Percentiles rank a stretch among this genome's conserved stretches.
phyloP scores from a whole-genome alignment of 1,140 invertebrate species.

The Pogonognathellus flavescens region DNA sequence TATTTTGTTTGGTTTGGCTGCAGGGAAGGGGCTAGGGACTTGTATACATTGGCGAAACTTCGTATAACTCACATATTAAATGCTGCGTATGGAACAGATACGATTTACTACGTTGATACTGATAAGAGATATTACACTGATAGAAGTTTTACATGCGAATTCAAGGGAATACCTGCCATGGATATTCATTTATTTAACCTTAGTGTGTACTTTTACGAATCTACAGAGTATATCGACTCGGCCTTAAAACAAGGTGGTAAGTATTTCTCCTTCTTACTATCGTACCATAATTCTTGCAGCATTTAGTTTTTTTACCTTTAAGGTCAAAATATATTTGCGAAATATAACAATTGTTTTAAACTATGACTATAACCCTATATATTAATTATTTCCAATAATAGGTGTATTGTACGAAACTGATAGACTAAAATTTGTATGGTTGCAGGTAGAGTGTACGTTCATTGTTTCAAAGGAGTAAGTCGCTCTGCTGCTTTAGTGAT shows the following conservation, averaged over 20 bases:
- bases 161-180: constrained; percentile 62
- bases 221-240: constrained; percentile 47
- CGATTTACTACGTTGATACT: constrained; percentile 67
- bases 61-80: constrained; percentile 57
- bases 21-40: constrained; percentile 27
- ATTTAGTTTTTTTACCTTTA: not conserved
- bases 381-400: too few relatives aligned
- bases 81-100: not conserved
- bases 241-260: constrained; percentile 14
- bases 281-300: too few relatives aligned
- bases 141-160: constrained; percentile 68
- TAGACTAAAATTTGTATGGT: not conserved
- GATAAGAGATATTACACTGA: constrained; percentile 61
- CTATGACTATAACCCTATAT: too few relatives aligned
- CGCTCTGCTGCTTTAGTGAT: constrained; percentile 52
- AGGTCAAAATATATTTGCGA: not conserved
- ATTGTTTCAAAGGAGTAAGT: constrained; percentile 27
- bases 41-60: constrained; percentile 26
- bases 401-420: not conserved
- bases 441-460: constrained; percentile 43
- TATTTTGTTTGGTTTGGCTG: not conserved
- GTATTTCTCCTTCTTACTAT: too few relatives aligned
- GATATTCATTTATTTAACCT: constrained; percentile 51
- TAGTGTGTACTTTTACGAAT: constrained; percentile 36
- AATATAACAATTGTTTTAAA: too few relatives aligned